Conservation (phyloP, 53 echinoderm and acorn worm species). For the Paelopatides confundens region DNA sequence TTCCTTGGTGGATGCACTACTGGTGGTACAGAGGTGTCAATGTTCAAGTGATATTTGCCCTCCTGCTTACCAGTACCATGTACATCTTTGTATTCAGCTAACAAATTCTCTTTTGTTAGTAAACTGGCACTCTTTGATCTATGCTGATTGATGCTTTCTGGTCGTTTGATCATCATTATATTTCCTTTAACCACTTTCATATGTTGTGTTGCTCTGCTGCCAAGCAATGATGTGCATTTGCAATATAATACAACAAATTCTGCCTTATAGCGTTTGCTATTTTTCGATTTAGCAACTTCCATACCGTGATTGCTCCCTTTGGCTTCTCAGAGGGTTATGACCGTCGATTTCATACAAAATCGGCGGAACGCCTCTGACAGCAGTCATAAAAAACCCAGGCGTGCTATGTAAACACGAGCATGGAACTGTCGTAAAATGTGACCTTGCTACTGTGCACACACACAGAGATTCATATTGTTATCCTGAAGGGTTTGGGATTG, state of each 20-base stretch:
- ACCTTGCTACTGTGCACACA: too few species aligned
- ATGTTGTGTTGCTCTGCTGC: constrained; percentile 16
- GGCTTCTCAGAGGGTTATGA: too few species aligned
- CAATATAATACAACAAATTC: constrained; percentile 27
- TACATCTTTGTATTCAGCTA: constrained; percentile 23
- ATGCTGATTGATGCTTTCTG: too few species aligned
- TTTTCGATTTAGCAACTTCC: constrained; percentile 46
- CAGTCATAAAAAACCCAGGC: too few species aligned
- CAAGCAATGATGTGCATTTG: neutral
- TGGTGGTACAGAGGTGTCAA: constrained; percentile 45
- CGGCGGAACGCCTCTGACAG: too few species aligned
- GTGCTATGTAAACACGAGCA: too few species aligned
- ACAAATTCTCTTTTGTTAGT: too few species aligned
- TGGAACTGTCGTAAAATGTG: too few species aligned
- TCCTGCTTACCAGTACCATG: constrained; percentile 39
- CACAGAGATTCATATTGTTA: too few species aligned
- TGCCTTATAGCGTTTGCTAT: constrained; percentile 41
- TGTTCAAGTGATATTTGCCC: constrained; percentile 35
- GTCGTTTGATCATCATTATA: constrained; percentile 35
- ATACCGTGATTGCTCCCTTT: neutral
- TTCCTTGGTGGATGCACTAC: constrained; percentile 57
- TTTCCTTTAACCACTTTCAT: constrained; percentile 49
- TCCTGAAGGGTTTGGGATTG: too few species aligned
- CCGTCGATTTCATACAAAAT: too few species aligned
- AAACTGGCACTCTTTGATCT: too few species aligned